Conservation (phyloP, 2,797 vertebrate genomes). For the Neomorphus geoffroyi region DNA sequence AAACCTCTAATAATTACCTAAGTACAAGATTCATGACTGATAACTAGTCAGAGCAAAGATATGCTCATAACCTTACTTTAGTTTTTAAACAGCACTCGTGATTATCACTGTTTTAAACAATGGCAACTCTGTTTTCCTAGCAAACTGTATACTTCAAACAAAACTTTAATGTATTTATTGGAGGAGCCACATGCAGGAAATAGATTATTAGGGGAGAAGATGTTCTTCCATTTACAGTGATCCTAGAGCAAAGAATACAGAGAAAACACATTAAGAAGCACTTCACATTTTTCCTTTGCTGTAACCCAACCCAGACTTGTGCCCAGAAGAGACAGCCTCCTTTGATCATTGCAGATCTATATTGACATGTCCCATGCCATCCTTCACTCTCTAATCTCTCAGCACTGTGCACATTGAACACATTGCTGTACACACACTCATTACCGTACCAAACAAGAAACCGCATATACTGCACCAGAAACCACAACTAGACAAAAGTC, state of each 20-base stretch:
- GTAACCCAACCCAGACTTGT: conserved; percentile 64
- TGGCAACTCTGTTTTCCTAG: conserved; percentile 25
- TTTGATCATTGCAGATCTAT: conserved; percentile 73
- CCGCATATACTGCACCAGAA: conserved; percentile 35
- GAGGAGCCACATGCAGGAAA: conserved; percentile 42
- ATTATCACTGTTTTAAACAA: conserved; percentile 49
- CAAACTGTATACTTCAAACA: conserved; percentile 47
- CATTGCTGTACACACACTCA: conserved; percentile 59
- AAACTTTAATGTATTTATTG: conserved; percentile 54
- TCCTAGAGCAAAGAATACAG: conserved; percentile 52
- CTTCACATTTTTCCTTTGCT: conserved; percentile 64
- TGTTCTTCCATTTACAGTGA: conserved; percentile 54
- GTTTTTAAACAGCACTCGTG: background rate
- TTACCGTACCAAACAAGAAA: conserved; percentile 45
- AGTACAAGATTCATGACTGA: conserved; percentile 58
- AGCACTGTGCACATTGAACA: conserved; percentile 52
- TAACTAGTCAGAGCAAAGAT: conserved; percentile 62
- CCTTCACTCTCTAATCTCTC: conserved; percentile 71
- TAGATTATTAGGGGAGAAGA: conserved; percentile 51
- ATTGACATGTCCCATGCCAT: conserved; percentile 73
- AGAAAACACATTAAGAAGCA: conserved; percentile 70
- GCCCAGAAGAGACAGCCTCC: conserved; percentile 62
- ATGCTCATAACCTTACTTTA: background rate
- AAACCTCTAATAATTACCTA: conserved; percentile 49
- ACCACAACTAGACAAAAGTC: conserved; percentile 60